Evolutionary conservation across 2,797 vertebrate species (phyloP).

Genomic region (Tokudaia tokunoshimensis): DNA sequence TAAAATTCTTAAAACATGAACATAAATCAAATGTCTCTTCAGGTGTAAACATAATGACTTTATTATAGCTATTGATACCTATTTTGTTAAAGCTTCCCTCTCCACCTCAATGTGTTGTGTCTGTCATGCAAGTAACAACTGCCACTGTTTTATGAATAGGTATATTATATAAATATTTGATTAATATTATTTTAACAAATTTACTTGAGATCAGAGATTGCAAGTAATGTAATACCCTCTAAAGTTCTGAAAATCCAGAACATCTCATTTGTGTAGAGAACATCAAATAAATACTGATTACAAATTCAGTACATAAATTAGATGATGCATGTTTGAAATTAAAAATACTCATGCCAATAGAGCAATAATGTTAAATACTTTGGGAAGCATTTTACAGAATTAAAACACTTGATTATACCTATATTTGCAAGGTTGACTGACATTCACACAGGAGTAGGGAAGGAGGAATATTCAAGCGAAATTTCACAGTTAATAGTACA

Average conservation of each 20-base stretch:
- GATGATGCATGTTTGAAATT: background rate
- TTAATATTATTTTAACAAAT: background rate
- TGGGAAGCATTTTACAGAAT: background rate
- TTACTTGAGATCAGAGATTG: background rate
- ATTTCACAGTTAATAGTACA: background rate
- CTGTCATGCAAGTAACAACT: background rate
- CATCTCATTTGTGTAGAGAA: background rate
- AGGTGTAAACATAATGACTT: background rate
- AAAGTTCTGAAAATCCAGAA: background rate
- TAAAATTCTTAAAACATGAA: background rate
- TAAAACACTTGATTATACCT: background rate
- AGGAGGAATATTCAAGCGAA: background rate
- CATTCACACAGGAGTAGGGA: background rate
- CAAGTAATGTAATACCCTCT: background rate
- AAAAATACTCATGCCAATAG: background rate
- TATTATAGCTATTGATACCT: background rate
- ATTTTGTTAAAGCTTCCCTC: background rate
- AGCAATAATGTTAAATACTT: background rate
- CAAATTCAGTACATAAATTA: background rate
- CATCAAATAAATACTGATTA: background rate
- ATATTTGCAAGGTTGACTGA: background rate
- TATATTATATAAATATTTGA: background rate
- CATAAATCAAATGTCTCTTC: background rate
- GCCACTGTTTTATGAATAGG: background rate
- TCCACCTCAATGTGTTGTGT: accelerated